Conservation (phyloP, 2,797 vertebrate genomes). For the Xenopus petersii region DNA sequence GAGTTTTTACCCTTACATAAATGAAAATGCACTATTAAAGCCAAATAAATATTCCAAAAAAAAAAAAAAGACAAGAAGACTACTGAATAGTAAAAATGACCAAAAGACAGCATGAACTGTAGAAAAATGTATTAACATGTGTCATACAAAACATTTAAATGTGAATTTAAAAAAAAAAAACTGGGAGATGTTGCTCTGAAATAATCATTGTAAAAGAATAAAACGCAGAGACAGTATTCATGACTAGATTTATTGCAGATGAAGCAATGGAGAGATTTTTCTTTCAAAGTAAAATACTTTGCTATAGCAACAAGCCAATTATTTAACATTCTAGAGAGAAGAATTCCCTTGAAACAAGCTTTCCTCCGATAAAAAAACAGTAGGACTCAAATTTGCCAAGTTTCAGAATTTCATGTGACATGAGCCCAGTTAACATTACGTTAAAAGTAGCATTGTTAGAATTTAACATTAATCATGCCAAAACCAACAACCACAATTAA, state of each 20-base stretch:
- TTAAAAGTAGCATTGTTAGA: background rate
- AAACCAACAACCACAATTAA: background rate
- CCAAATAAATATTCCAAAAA: slow-evolving; percentile 26
- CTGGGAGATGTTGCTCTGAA: slow-evolving; percentile 18
- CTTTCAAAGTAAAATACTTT: slow-evolving; percentile 33
- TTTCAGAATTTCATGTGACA: background rate
- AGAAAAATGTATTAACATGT: slow-evolving; percentile 14
- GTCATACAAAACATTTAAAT: slow-evolving; percentile 17
- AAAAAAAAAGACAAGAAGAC: slow-evolving; percentile 9
- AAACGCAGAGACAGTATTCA: slow-evolving; percentile 29
- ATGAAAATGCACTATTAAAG: slow-evolving; percentile 28
- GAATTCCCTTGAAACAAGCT: slow-evolving; percentile 28
- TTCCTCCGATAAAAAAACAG: slow-evolving; percentile 18
- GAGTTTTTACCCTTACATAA: slow-evolving; percentile 12
- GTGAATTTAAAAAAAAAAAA: slow-evolving; percentile 34
- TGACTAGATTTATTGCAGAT: slow-evolving; percentile 14
- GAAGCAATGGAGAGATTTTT: slow-evolving; percentile 24
- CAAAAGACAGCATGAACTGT: slow-evolving; percentile 8
- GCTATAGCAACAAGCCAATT: slow-evolving; percentile 42
- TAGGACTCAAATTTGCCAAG: slow-evolving; percentile 14
- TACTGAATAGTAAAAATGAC: slow-evolving; percentile 8
- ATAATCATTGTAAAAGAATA: slow-evolving; percentile 31
- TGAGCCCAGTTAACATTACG: slow-evolving; percentile 1
- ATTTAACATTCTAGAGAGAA: slow-evolving; percentile 30
- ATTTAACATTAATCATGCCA: no score